Evolutionary conservation across 1,140 invertebrate genomes (phyloP).

Genomic region (Chlorops oryzae): DNA sequence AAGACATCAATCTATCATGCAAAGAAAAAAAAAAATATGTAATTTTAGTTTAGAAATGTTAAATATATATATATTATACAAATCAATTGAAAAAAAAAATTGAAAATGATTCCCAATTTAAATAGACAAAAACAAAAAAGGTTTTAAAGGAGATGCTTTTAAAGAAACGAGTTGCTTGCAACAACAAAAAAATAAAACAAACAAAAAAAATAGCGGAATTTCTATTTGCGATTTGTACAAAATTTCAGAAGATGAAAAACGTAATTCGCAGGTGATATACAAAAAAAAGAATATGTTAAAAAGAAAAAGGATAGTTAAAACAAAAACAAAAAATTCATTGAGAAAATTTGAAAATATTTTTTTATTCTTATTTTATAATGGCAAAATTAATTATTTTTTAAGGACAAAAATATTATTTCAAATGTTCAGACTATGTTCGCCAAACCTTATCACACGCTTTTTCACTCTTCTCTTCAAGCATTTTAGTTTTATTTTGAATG

Average conservation of each 20-base stretch:
- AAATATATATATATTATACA: conserved; percentile 6
- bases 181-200: background rate
- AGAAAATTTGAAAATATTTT: background rate
- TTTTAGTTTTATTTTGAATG: background rate
- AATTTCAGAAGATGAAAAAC: background rate
- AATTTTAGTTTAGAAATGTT: background rate
- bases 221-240: background rate
- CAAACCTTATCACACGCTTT: background rate
- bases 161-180: background rate
- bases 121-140: conserved; percentile 1
- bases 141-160: conserved; percentile 5
- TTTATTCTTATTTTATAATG: background rate
- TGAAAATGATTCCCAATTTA: background rate
- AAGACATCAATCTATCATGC: no score
- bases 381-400: background rate
- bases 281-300: background rate
- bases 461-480: background rate
- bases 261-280: background rate
- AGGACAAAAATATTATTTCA: background rate
- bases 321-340: background rate
- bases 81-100: conserved; percentile 2
- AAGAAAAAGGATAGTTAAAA: background rate
- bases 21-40: background rate
- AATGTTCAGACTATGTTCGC: no score
- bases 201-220: conserved; percentile 1